Evolutionary conservation across 2,113 vertebrate genomes (phyloP).

Genomic region (Casuarius casuarius): DNA sequence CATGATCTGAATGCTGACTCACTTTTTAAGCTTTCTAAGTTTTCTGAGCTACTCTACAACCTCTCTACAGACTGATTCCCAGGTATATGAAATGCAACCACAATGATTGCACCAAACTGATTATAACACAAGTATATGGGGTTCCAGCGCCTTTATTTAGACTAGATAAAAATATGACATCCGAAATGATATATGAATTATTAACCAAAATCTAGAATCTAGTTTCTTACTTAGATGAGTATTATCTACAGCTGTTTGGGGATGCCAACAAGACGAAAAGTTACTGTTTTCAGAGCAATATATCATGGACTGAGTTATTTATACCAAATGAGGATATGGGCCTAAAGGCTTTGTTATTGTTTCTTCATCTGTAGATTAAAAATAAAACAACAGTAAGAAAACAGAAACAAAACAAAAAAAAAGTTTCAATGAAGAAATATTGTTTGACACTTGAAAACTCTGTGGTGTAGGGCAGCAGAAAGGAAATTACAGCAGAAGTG

Average conservation of each 20-base stretch:
- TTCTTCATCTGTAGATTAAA: background rate
- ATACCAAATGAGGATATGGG: background rate
- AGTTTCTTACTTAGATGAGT: background rate
- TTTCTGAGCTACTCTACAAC: background rate
- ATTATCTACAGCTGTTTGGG: background rate
- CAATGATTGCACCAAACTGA: background rate
- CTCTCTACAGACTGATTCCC: background rate
- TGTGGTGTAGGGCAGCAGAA: background rate
- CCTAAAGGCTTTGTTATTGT: background rate
- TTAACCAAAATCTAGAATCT: background rate
- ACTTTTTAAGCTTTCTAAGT: conserved; percentile 30
- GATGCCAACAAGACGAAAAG: background rate
- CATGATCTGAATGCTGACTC: conserved; percentile 34
- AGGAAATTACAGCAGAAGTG: too few species aligned
- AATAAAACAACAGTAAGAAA: background rate
- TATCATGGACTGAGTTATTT: background rate
- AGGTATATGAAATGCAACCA: background rate
- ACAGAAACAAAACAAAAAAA: too few species aligned
- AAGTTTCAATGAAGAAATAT: too few species aligned
- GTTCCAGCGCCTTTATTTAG: background rate
- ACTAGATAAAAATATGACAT: background rate
- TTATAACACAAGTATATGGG: background rate
- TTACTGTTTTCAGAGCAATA: background rate
- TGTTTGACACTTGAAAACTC: background rate
- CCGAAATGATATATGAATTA: background rate